These are phyloP conservation scores for Scaptomyza parva DNA, from an alignment of 2,888 invertebrate species.

Conservation along the genomic window DNA sequence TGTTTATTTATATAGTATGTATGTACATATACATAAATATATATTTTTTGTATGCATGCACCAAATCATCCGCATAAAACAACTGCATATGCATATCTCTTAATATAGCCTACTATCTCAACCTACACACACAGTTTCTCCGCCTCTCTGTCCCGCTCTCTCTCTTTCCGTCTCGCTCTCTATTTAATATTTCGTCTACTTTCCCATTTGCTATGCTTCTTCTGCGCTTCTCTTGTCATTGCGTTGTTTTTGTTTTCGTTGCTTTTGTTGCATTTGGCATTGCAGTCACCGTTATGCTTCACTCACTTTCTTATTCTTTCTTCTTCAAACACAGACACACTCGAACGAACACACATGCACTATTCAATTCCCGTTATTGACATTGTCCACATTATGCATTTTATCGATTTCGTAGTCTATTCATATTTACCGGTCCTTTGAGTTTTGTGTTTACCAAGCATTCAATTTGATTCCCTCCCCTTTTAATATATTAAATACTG, in stretches of 20 bases:
- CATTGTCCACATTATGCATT: constrained; percentile 52
- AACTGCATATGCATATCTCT: constrained; percentile 48
- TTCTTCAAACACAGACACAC: not conserved
- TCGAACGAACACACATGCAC: not conserved
- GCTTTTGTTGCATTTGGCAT: constrained; percentile 24
- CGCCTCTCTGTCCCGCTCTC: not conserved
- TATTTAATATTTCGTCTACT: constrained; percentile 8
- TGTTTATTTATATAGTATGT: constrained; percentile 11
- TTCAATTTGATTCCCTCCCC: constrained; percentile 8
- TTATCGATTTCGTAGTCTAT: constrained; percentile 58
- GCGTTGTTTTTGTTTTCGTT: constrained; percentile 18
- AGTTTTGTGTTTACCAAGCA: constrained; percentile 9
- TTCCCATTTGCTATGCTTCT: constrained; percentile 22
- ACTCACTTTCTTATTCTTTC: constrained; percentile 30
- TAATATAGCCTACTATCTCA: constrained; percentile 52
- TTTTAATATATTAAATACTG: constrained; percentile 3
- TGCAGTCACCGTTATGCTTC: constrained; percentile 52
- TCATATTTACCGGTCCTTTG: constrained; percentile 39
- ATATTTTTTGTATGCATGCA: constrained; percentile 2
- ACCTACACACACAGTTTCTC: constrained; percentile 8
- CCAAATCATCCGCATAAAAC: constrained; percentile 31
- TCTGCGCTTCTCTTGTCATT: constrained; percentile 42
- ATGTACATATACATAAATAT: not conserved
- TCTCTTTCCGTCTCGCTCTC: not conserved
- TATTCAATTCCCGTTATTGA: constrained; percentile 39